Conservation (phyloP, 2,113 vertebrate genomes). For the Hyperopisus bebe region DNA sequence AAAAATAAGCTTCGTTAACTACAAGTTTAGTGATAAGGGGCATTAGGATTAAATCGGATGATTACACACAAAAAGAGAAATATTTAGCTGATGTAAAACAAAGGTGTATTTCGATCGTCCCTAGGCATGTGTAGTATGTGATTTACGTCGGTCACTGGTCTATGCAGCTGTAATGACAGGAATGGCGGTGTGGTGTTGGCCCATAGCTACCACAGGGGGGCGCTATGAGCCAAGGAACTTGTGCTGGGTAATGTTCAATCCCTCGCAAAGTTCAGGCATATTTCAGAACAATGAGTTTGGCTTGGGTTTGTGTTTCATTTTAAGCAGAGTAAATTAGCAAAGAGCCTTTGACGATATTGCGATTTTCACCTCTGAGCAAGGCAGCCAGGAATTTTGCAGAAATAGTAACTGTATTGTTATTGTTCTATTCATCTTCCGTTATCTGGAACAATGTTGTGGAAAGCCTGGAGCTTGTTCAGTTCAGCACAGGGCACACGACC, state of each 20-base stretch:
- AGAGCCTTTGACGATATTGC: background rate
- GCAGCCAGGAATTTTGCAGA: background rate
- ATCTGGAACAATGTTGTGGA: background rate
- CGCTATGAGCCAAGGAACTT: background rate
- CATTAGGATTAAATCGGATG: background rate
- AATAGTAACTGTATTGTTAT: background rate
- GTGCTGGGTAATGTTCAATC: background rate
- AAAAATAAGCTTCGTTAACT: background rate
- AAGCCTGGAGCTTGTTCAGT: background rate
- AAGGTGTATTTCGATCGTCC: background rate
- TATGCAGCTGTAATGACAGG: background rate
- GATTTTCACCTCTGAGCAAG: background rate
- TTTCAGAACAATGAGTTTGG: background rate
- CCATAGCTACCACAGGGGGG: constrained; percentile 3
- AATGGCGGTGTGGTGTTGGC: background rate
- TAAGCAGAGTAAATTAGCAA: background rate
- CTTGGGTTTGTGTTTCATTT: background rate
- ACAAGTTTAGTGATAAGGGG: background rate
- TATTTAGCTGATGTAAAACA: background rate
- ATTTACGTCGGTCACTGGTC: background rate
- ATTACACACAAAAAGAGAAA: background rate
- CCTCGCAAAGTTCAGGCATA: background rate
- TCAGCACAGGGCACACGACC: background rate
- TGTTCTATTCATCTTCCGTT: background rate
- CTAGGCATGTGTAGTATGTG: background rate